Percentiles rank a stretch among this genome's conserved stretches.
These are phyloP conservation scores for Drosophila paranaensis DNA, from an alignment of 2,888 invertebrate genomes.

Conservation along the genomic window DNA sequence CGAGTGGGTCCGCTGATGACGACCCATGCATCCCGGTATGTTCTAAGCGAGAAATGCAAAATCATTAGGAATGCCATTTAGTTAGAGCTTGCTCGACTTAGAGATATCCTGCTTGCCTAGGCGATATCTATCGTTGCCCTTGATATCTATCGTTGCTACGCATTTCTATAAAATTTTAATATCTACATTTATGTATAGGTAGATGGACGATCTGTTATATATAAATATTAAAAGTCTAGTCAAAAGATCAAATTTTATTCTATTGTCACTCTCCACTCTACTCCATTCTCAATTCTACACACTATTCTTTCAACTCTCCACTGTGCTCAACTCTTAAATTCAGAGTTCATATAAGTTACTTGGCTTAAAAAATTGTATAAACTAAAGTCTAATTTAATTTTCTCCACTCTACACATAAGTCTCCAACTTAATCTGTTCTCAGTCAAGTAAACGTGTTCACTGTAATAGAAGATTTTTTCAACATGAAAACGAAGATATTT, in stretches of 20 bases:
- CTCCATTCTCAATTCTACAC: not conserved
- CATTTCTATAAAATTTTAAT: not conserved
- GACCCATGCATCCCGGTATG: constrained; percentile 86
- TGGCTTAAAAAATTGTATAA: too few relatives aligned
- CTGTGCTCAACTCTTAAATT: not conserved
- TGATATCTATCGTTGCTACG: not conserved
- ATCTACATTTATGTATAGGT: too few relatives aligned
- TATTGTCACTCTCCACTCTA: not conserved
- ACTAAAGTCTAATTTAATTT: too few relatives aligned
- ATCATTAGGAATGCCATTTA: not conserved
- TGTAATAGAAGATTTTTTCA: not conserved
- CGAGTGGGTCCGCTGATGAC: constrained; percentile 87
- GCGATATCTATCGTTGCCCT: too few relatives aligned
- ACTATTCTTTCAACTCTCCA: not conserved
- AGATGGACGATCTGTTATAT: not conserved
- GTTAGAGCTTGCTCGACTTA: not conserved
- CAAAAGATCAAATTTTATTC: not conserved
- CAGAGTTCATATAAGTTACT: not conserved
- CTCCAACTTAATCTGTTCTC: not conserved
- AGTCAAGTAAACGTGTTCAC: not conserved
- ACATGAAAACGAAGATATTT: not conserved
- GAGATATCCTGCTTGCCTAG: constrained; percentile 8
- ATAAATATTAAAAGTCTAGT: not conserved
- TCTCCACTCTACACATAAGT: not conserved
- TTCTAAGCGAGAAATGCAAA: constrained; percentile 65